Conservation (phyloP, 2,113 vertebrate species). For the Theristicus caerulescens region DNA sequence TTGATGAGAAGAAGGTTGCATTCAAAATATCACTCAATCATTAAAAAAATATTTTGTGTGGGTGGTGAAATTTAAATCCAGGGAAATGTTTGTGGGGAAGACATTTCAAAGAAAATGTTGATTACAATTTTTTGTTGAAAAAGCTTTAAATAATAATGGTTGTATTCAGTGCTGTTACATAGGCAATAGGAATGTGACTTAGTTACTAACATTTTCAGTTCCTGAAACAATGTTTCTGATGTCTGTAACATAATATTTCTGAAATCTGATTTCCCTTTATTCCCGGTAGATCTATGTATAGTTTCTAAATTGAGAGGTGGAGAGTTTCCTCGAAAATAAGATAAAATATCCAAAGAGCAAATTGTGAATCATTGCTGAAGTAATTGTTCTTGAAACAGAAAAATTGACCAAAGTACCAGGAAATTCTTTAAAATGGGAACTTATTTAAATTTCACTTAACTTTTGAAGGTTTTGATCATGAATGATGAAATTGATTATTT, state of each 20-base stretch:
- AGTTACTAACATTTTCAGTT: neutral
- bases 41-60: neutral
- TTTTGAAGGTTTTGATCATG: neutral
- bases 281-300: neutral
- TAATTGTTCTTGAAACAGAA: neutral
- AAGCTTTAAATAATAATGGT: neutral
- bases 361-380: neutral
- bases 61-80: neutral
- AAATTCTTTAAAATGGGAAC: neutral
- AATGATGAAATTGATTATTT: neutral
- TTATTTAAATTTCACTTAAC: neutral
- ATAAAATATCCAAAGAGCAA: neutral
- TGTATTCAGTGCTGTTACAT: neutral
- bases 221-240: neutral
- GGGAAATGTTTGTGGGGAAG: neutral
- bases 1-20: neutral
- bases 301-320: neutral
- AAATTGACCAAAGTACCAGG: neutral
- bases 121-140: neutral
- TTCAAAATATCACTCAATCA: neutral
- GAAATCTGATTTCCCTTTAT: neutral
- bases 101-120: neutral
- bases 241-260: neutral
- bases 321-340: neutral
- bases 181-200: neutral